Conservation (phyloP, 2,113 vertebrate species). For the Herpailurus yagouaroundi region DNA sequence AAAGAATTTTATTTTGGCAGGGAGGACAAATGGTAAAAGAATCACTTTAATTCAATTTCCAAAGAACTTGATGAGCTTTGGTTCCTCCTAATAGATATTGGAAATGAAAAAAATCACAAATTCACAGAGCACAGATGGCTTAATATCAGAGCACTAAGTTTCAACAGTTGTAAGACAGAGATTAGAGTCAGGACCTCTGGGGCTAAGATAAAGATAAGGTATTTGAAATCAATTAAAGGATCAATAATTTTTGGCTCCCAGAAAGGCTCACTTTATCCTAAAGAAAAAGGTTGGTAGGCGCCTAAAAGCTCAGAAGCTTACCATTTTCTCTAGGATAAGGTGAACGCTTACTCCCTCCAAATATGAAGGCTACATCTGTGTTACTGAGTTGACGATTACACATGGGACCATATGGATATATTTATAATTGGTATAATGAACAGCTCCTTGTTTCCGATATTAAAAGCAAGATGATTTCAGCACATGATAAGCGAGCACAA, state of each 20-base stretch:
- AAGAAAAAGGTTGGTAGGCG: not conserved
- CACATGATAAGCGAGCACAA: conserved; percentile 21
- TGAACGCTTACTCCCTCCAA: not conserved
- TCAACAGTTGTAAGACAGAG: not conserved
- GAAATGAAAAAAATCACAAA: conserved; percentile 38
- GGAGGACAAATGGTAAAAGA: not conserved
- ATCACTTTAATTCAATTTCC: not conserved
- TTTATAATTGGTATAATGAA: conserved; percentile 37
- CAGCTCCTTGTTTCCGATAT: conserved; percentile 40
- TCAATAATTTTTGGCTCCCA: not conserved
- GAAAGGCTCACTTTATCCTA: not conserved
- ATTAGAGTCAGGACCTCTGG: not conserved
- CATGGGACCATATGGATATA: not conserved
- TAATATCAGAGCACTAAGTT: not conserved
- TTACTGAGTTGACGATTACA: not conserved
- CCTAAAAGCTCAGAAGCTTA: not conserved
- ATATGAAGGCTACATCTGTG: not conserved
- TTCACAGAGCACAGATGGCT: not conserved
- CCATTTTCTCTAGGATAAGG: not conserved
- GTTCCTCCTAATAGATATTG: not conserved
- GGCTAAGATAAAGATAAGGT: not conserved
- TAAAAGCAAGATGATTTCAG: conserved; percentile 55
- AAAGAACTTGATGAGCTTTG: not conserved
- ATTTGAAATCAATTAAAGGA: conserved; percentile 18
- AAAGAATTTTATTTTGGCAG: not conserved